phyloP scores from a whole-genome alignment of 1,140 invertebrate species.

The Macrocentrus cingulum region DNA sequence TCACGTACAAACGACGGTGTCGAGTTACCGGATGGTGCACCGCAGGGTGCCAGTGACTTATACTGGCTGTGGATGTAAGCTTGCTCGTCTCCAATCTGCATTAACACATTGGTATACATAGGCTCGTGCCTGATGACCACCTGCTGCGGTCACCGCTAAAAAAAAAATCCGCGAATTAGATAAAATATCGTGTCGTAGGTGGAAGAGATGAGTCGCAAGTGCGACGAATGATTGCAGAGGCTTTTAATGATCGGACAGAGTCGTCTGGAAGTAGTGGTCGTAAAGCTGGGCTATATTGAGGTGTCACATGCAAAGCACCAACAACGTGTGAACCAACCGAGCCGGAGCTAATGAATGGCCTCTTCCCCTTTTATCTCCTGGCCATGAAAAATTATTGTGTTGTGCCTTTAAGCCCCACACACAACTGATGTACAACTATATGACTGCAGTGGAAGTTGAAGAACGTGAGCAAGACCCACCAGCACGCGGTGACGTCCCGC shows the following conservation, averaged over 20 bases:
- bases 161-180: too few relatives aligned
- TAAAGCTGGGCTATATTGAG: slow-evolving; percentile 28
- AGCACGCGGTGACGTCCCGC: slow-evolving; percentile 35
- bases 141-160: too few relatives aligned
- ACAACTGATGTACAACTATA: slow-evolving; percentile 36
- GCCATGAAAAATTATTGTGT: slow-evolving; percentile 37
- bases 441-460: slow-evolving; percentile 25
- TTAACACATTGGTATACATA: not conserved
- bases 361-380: slow-evolving; percentile 27
- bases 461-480: slow-evolving; percentile 31
- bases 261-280: not conserved
- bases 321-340: slow-evolving; percentile 39
- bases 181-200: too few relatives aligned
- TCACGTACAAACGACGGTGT: slow-evolving; percentile 58
- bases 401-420: slow-evolving; percentile 26
- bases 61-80: slow-evolving; percentile 42
- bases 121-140: too few relatives aligned
- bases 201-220: too few relatives aligned
- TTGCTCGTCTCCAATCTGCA: not conserved
- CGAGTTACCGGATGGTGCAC: slow-evolving; percentile 61
- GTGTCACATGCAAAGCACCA: slow-evolving; percentile 32
- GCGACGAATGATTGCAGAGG: too few relatives aligned
- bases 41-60: slow-evolving; percentile 57
- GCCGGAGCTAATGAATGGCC: slow-evolving; percentile 34
- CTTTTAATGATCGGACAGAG: too few relatives aligned